Percentiles rank a stretch among this genome's conserved stretches.
Evolutionary conservation across 2,888 invertebrate species (phyloP).

Genomic region (Drosophila kanekoi): DNA sequence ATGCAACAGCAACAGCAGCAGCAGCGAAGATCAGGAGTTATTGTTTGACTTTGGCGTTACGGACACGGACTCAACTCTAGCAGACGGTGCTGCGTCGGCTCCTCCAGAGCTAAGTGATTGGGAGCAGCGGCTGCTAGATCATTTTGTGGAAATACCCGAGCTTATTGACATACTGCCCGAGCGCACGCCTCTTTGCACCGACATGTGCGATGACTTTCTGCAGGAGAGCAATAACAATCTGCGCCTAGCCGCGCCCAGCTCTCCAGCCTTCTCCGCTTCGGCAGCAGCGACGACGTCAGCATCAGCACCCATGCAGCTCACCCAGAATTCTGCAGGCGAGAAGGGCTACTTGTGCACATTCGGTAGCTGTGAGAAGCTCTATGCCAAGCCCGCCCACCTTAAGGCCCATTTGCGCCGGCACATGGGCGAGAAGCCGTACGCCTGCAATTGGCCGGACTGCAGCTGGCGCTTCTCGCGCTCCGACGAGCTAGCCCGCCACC

Average conservation of each 20-base stretch:
- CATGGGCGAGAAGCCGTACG: slow-evolving; percentile 91
- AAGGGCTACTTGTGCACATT: slow-evolving; percentile 89
- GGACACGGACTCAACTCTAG: slow-evolving; percentile 21
- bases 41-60: slow-evolving; percentile 41
- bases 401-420: slow-evolving; percentile 95
- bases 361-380: slow-evolving; percentile 91
- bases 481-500: slow-evolving; percentile 96
- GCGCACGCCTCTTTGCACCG: slow-evolving; percentile 87
- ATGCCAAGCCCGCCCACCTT: slow-evolving; percentile 95
- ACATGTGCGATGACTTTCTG: slow-evolving; percentile 86
- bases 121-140: slow-evolving; percentile 83
- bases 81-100: slow-evolving; percentile 15
- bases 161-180: slow-evolving; percentile 85
- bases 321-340: slow-evolving; percentile 82
- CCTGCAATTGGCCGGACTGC: slow-evolving; percentile 92
- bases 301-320: slow-evolving; percentile 76
- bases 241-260: slow-evolving; percentile 70
- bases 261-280: neutral
- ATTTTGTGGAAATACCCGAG: slow-evolving; percentile 83
- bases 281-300: neutral
- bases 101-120: slow-evolving; percentile 80
- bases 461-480: slow-evolving; percentile 97
- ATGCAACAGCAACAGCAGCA: slow-evolving; percentile 19
- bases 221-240: slow-evolving; percentile 85
- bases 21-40: slow-evolving; percentile 23